Base-by-base conservation (phyloP, 2,113 vertebrate species). In the Channa argus region DNA sequence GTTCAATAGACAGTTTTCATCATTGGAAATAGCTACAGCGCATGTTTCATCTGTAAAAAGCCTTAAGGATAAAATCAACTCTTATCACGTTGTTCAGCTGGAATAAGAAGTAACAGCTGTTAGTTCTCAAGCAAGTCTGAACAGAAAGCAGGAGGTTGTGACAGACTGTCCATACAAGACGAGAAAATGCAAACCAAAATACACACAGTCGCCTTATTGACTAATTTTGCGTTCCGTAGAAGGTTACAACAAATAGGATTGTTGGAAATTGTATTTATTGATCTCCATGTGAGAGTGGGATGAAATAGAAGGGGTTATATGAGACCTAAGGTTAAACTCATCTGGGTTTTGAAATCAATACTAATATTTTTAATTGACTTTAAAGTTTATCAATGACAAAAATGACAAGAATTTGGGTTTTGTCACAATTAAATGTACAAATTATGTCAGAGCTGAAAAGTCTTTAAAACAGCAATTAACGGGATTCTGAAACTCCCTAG, bases 241-340 rank as follows among this genome's bases (percentile, higher is more conserved):
- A 3, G 49, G 46, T 74, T 75, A 60, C 14, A 60, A 61, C 51
- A 70, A 79, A 76, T 60, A 67, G 63, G 51, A 70, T 79, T 69
- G 77, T 56, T 68, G 49, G 52, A 73, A 63, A 84, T 60, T 3
- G 43, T 71, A 56, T 59, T 70, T 74, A 68, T 74, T 76, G 83
- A 83, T 84, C 68, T 33, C 38, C 5, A 7, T 61, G 65, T 36
- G 43, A 37, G 24, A 8, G 44, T 55, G 51, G 11, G 45, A 7
- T 38, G 55, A 38, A 49, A 13, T 39, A 6, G 54, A 39, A n/a
- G 15, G 38, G 24, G 54, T 68, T 47, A 14, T 39, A 52, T 38
- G 11, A 66, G 13, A 53, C 14, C 46, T 11, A 47, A 80, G 53
- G 59, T 81, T 69, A 76, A 66, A 10, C 11, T 69, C 47, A 34